Conservation (phyloP, 2,797 vertebrate species). For the Notolabrus celidotus region DNA sequence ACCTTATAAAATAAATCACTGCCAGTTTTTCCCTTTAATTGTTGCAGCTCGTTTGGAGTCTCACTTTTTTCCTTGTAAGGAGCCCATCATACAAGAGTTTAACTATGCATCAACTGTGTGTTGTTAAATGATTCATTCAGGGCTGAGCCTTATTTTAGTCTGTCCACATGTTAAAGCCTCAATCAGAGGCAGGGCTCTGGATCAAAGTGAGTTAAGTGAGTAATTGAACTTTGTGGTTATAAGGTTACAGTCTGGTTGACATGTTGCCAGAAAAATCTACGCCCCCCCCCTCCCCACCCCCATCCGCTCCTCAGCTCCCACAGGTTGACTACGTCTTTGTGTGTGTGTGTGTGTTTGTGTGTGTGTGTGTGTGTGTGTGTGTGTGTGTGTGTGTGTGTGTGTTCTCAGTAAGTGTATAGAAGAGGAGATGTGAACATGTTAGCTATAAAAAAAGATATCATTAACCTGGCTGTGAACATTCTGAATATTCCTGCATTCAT, state of each 20-base stretch:
- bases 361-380: conserved; percentile 11
- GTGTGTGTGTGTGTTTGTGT: conserved; percentile 26
- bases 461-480: conserved; percentile 6
- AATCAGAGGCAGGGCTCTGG: conserved; percentile 48
- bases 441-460: neutral
- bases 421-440: neutral
- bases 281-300: neutral
- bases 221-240: conserved; percentile 75
- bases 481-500: conserved; percentile 26
- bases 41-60: neutral
- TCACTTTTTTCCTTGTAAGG: neutral
- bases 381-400: conserved; percentile 19
- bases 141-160: conserved; percentile 37
- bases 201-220: conserved; percentile 72
- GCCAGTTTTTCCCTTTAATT: neutral
- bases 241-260: conserved; percentile 69
- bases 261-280: conserved; percentile 56
- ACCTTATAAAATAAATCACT: conserved; percentile 14
- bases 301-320: conserved; percentile 26
- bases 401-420: neutral
- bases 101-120: conserved; percentile 5
- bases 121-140: conserved; percentile 32
- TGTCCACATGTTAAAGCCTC: conserved; percentile 56
- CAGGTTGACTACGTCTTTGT: conserved; percentile 33
- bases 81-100: conserved; percentile 8